Conservation (phyloP, 2,797 vertebrate species). For the Ptychadena robeensis region DNA sequence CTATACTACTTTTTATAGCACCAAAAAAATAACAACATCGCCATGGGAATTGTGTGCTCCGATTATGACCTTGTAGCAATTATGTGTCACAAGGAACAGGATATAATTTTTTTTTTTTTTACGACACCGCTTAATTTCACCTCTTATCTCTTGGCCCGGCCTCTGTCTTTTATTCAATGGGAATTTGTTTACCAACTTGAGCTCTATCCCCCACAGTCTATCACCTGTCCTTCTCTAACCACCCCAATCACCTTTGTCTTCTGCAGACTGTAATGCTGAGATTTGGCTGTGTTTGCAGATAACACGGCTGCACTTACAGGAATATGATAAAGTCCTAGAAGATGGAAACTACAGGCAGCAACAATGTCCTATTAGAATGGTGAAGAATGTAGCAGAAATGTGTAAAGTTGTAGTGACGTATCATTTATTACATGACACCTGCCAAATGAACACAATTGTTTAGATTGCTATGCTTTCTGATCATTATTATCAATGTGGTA, state of each 20-base stretch:
- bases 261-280: slow-evolving; percentile 26
- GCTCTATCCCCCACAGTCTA: slow-evolving; percentile 24
- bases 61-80: slow-evolving; percentile 46
- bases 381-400: slow-evolving; percentile 9
- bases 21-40: slow-evolving; percentile 4
- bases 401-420: neutral
- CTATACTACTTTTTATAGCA: slow-evolving; percentile 5
- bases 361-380: slow-evolving; percentile 6
- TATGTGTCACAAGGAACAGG: slow-evolving; percentile 33
- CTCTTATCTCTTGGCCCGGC: slow-evolving; percentile 30
- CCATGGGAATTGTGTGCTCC: slow-evolving; percentile 44
- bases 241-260: slow-evolving; percentile 48
- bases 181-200: slow-evolving; percentile 55
- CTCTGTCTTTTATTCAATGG: slow-evolving; percentile 42
- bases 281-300: slow-evolving; percentile 43
- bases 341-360: neutral
- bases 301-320: slow-evolving; percentile 3
- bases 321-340: neutral
- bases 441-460: neutral
- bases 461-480: neutral
- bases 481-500: neutral
- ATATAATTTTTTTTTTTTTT: slow-evolving; percentile 33
- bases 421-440: neutral
- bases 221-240: slow-evolving; percentile 44
- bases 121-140: slow-evolving; percentile 27